Conservation (phyloP, 2,113 vertebrate species). For the Eudyptes chrysolophus region DNA sequence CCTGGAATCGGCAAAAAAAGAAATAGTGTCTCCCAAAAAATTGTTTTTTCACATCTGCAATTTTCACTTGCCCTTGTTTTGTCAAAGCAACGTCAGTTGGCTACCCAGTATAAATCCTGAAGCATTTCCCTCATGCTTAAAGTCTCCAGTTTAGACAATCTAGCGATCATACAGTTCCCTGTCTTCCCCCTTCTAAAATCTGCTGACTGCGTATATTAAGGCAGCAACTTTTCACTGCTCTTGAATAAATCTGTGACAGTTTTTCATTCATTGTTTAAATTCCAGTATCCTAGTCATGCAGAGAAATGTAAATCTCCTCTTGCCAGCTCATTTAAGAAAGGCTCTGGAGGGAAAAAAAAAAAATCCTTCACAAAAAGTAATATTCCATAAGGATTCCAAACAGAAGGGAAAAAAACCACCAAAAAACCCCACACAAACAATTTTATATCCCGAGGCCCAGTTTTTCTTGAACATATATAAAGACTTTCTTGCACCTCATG, state of each 20-base stretch:
- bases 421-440: not conserved
- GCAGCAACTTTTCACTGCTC: not conserved
- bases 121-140: not conserved
- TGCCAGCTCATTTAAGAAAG: not conserved
- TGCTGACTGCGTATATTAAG: not conserved
- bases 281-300: not conserved
- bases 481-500: not conserved
- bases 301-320: conserved; percentile 2
- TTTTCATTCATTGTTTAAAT: not conserved
- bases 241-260: not conserved
- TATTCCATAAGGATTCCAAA: not conserved
- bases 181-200: not conserved
- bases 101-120: not conserved
- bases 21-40: not conserved
- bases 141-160: not conserved
- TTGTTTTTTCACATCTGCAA: not conserved
- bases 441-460: not conserved
- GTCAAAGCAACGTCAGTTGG: not conserved
- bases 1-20: not conserved
- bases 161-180: not conserved
- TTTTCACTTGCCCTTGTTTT: not conserved
- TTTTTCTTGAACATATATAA: not conserved
- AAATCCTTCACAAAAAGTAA: not conserved
- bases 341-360: not conserved
- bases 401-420: not conserved